These are phyloP conservation scores for Arctopsyche grandis DNA, from an alignment of 1,140 invertebrate species.

Conservation along the genomic window DNA sequence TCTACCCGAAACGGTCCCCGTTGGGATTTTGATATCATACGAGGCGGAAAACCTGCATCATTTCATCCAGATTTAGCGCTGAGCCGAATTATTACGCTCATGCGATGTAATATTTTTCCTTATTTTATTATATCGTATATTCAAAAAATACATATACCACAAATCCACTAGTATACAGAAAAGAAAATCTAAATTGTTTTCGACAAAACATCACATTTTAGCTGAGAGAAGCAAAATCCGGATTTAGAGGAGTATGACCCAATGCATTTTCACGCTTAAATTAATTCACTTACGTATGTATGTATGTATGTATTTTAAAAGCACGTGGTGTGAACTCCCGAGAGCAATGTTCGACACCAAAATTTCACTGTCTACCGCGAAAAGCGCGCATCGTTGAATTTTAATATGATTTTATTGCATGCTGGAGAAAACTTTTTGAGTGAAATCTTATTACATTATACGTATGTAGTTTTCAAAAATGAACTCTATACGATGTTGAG, in stretches of 20 bases:
- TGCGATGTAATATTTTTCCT: slow-evolving; percentile 26
- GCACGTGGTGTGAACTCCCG: too few species aligned
- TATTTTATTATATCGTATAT: slow-evolving; percentile 15
- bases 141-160: not conserved
- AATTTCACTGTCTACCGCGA: too few species aligned
- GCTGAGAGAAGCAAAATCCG: not conserved
- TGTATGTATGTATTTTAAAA: too few species aligned
- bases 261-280: not conserved
- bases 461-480: too few species aligned
- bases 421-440: too few species aligned
- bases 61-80: slow-evolving; percentile 24
- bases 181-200: slow-evolving; percentile 4
- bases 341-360: too few species aligned
- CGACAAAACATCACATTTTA: not conserved
- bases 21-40: slow-evolving; percentile 28
- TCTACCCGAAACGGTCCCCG: slow-evolving; percentile 26
- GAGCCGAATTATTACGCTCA: slow-evolving; percentile 25
- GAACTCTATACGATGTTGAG: too few species aligned
- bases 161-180: too few species aligned
- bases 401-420: too few species aligned
- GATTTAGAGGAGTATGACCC: not conserved
- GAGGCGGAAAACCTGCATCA: slow-evolving; percentile 32
- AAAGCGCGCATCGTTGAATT: too few species aligned
- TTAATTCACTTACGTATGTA: not conserved
- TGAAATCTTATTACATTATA: too few species aligned